These are phyloP conservation scores for Chalcosyrphus nemorum DNA, from an alignment of 2,888 invertebrate species.

Conservation along the genomic window DNA sequence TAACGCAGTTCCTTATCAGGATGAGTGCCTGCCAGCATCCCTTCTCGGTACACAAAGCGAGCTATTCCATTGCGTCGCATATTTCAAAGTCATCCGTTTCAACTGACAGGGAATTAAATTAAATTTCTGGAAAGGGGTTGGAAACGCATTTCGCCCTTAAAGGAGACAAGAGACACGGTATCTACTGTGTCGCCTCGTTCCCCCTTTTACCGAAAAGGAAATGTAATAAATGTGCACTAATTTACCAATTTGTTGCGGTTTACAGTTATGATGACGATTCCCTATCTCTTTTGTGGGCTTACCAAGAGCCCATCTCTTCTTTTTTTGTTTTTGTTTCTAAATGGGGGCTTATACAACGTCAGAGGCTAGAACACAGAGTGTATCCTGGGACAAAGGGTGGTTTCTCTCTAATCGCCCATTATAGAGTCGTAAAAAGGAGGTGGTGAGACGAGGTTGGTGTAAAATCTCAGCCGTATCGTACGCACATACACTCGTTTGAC, in stretches of 20 bases:
- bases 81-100: conserved; percentile 75
- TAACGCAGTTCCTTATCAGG: conserved; percentile 38
- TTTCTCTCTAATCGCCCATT: conserved; percentile 60
- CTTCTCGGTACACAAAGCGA: not conserved
- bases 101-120: conserved; percentile 75
- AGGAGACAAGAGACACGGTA: conserved; percentile 10
- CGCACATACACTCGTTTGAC: not conserved
- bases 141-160: conserved; percentile 40
- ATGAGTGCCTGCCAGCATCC: conserved; percentile 14
- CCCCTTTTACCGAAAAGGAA: conserved; percentile 57
- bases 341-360: conserved; percentile 47
- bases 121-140: conserved; percentile 56
- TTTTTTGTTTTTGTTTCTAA: conserved; percentile 41
- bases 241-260: conserved; percentile 80
- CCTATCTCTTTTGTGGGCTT: conserved; percentile 52
- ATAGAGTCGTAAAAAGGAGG: conserved; percentile 64
- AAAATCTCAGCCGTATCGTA: conserved; percentile 55
- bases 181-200: conserved; percentile 28
- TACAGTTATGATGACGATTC: conserved; percentile 77
- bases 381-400: conserved; percentile 51
- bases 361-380: conserved; percentile 22
- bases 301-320: conserved; percentile 45
- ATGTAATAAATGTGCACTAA: conserved; percentile 77
- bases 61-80: conserved; percentile 48
- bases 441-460: conserved; percentile 28